phyloP scores from a whole-genome alignment of 2,797 vertebrate genomes.

The Chiroxiphia lanceolata region DNA sequence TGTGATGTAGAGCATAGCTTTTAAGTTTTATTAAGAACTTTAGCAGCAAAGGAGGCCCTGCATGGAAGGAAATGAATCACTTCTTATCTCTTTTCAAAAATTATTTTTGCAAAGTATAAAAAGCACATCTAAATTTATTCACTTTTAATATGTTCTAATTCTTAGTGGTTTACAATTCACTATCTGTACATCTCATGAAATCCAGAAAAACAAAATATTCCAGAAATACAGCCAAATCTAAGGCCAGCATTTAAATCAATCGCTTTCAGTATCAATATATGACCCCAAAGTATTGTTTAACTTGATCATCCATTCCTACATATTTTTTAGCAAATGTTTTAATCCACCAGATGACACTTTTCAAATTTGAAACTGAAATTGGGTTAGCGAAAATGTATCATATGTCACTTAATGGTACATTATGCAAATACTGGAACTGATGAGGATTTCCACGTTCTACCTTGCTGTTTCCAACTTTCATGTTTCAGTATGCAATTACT shows the following conservation, averaged over 20 bases:
- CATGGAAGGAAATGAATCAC: neutral
- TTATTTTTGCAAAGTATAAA: neutral
- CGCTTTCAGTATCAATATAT: neutral
- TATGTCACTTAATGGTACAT: neutral
- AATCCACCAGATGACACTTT: neutral
- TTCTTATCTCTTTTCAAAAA: neutral
- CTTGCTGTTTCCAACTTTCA: neutral
- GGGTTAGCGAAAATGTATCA: neutral
- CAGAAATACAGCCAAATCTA: neutral
- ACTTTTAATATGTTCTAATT: neutral
- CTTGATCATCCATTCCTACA: neutral
- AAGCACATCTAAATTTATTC: neutral
- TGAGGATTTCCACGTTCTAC: neutral
- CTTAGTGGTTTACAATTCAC: neutral
- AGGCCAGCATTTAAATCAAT: neutral
- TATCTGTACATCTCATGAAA: neutral
- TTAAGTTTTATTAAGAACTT: neutral
- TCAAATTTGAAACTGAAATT: neutral
- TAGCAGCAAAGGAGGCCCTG: too few relatives aligned
- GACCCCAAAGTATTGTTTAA: neutral
- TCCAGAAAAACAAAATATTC: neutral
- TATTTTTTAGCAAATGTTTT: neutral
- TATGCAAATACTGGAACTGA: neutral
- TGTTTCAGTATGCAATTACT: neutral
- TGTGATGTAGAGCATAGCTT: neutral